phyloP scores from a whole-genome alignment of 2,113 vertebrate species.

The Aegithalos caudatus region DNA sequence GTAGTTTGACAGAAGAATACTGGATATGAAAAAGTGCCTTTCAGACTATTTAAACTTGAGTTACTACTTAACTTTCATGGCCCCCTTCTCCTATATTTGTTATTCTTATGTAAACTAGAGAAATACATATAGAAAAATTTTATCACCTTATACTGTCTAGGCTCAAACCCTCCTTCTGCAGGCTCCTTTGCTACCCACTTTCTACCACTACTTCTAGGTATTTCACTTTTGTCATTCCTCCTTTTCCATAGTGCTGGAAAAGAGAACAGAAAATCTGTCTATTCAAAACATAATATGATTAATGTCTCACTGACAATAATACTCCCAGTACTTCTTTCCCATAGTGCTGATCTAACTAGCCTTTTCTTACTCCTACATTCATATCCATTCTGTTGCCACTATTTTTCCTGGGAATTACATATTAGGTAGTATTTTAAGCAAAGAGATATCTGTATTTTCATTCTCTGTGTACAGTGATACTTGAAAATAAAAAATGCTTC shows the following conservation, averaged over 20 bases:
- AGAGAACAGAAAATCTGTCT: not conserved
- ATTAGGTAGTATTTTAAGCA: not conserved
- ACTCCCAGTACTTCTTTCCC: not conserved
- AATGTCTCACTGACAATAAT: not conserved
- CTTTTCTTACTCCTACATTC: not conserved
- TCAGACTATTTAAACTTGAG: not conserved
- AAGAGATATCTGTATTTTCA: not conserved
- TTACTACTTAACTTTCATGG: not conserved
- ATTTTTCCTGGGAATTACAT: not conserved
- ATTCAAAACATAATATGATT: not conserved
- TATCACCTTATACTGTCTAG: not conserved
- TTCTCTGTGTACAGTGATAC: not conserved
- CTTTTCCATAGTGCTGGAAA: not conserved
- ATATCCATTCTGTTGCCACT: not conserved
- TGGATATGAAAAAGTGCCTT: not conserved
- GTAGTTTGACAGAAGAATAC: not conserved
- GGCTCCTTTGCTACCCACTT: not conserved
- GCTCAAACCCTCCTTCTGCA: not conserved
- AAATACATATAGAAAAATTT: not conserved
- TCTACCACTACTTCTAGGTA: not conserved
- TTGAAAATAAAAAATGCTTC: not conserved
- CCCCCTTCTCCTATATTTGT: not conserved
- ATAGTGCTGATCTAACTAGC: not conserved
- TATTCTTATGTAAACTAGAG: not conserved
- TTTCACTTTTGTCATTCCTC: not conserved